Base-by-base conservation (phyloP, 2,888 invertebrate species). In the Synanthedon andrenaeformis region DNA sequence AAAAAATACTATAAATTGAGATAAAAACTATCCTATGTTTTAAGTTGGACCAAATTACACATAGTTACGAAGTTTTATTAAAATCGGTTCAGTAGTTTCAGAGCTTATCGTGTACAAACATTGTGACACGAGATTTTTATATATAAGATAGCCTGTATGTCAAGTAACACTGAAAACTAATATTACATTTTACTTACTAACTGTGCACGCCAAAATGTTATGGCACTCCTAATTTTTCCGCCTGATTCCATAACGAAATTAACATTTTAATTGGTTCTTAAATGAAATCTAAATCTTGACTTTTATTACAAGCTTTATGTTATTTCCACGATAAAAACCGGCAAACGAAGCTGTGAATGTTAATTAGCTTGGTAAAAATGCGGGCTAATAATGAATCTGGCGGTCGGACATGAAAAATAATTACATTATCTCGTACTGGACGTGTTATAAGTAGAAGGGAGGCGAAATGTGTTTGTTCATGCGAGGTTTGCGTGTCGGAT, bases 371-470 rank as follows among this genome's bases (percentile, higher is more conserved):
- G 60, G 60, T 64, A 64, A 69, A 70, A 69, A 65, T 45, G 56
- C 28, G 28, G 49, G 45, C 35, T 49, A n/a, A 52, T 52, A 54
- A 50, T 52, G 52, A 52, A 45, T 45, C 28, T 45, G 51, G 51
- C 41, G 57, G 56, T 51, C 55, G 48, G 65, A 70, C 67, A 66
- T 59, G 67, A 62, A 58, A 65, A 66, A 76, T 77, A 78, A 79
- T 80, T 72, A 74, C 73, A 76, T 78, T 79, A 79, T 79, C 73
- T 74, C 67, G 64, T 69, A 67, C 63, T 61, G 59, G 68, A 65
- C 69, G 71, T 67, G 66, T 66, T 67, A 58, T 63, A 64, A 66
- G 64, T 67, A 65, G 63, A 45, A 45, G 8, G 45, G n/a, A 45
- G 45, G 45, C 14, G 14, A 65, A 74, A 73, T 71, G 66, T 70